Conservation (phyloP, 64 coral and sea anemone species). For the Astreopora myriophthalma region DNA sequence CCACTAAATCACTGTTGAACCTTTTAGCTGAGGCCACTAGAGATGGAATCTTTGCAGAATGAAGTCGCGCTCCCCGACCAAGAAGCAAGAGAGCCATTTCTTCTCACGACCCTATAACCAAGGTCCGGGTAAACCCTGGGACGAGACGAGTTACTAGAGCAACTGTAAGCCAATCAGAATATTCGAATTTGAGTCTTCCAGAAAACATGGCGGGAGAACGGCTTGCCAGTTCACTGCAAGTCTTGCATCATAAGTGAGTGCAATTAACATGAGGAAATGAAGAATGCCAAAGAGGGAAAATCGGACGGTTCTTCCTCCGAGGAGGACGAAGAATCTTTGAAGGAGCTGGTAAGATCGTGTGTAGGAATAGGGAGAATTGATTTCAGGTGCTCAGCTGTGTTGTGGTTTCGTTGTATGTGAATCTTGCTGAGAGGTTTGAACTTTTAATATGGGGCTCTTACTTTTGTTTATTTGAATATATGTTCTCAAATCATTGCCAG, state of each 20-base stretch:
- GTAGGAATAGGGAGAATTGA: neutral
- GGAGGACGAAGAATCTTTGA: slow-evolving; percentile 76
- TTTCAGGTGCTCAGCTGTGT: neutral
- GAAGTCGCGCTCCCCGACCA: neutral
- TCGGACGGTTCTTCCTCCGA: slow-evolving; percentile 29
- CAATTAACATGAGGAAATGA: slow-evolving; percentile 53
- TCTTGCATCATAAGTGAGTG: neutral
- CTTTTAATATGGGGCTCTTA: neutral
- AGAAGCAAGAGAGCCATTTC: slow-evolving; percentile 50
- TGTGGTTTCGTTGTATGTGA: neutral
- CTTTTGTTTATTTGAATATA: neutral
- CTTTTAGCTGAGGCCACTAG: slow-evolving; percentile 1
- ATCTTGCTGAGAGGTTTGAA: neutral
- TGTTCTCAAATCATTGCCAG: neutral
- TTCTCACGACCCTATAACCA: neutral
- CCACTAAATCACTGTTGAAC: slow-evolving; percentile 62
- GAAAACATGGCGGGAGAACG: slow-evolving; percentile 22
- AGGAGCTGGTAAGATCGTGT: slow-evolving; percentile 85
- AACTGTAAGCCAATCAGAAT: slow-evolving; percentile 75
- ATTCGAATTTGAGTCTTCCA: slow-evolving; percentile 46
- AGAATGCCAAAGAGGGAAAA: slow-evolving; percentile 15
- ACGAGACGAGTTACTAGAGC: slow-evolving; percentile 57
- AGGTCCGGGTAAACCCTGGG: neutral
- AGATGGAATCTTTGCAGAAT: slow-evolving; percentile 6
- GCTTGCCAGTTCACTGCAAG: neutral